phyloP scores from a whole-genome alignment of 2,113 vertebrate genomes.

The Tauraco erythrolophus region DNA sequence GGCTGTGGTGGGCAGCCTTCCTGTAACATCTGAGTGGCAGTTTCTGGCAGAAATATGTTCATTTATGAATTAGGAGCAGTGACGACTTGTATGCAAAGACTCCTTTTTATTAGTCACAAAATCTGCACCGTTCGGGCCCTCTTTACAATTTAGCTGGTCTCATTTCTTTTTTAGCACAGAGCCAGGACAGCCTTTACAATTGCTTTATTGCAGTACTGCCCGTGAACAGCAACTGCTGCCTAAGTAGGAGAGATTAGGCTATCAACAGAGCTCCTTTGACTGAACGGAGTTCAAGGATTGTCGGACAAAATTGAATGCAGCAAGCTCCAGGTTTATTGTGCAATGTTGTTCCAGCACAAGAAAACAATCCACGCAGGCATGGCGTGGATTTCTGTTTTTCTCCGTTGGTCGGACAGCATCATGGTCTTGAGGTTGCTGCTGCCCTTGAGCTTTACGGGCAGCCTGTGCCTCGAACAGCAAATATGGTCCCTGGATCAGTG shows the following conservation, averaged over 20 bases:
- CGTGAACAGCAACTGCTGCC: neutral
- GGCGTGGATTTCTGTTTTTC: rapidly evolving
- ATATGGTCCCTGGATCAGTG: neutral
- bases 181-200: neutral
- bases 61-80: neutral
- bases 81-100: neutral
- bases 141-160: neutral
- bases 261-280: neutral
- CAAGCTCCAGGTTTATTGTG: neutral
- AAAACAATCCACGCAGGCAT: neutral
- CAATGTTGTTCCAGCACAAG: neutral
- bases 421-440: neutral
- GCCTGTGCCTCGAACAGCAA: neutral
- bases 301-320: neutral
- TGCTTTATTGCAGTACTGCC: neutral
- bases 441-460: neutral
- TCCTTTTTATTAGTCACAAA: neutral
- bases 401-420: rapidly evolving
- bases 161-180: neutral
- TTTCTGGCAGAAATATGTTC: neutral
- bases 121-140: neutral
- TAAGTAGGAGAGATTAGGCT: neutral
- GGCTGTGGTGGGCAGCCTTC: neutral
- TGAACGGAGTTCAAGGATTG: neutral
- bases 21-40: neutral